Evolutionary conservation across 2,797 vertebrate species (phyloP).

Genomic region (Borostomias antarcticus): DNA sequence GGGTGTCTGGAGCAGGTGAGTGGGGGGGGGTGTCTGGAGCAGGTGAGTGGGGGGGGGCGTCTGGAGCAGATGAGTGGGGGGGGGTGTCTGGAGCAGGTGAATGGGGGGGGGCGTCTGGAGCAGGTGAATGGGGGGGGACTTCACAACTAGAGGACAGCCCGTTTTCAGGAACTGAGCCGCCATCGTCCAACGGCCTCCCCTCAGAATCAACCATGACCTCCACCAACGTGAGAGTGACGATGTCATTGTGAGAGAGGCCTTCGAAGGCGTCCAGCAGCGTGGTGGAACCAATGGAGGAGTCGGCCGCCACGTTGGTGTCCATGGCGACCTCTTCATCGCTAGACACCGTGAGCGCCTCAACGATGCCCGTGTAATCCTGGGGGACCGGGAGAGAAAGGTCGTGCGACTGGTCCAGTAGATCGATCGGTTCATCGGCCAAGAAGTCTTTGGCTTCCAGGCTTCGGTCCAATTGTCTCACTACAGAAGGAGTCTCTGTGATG

Average conservation of each 20-base stretch:
- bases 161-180: not conserved
- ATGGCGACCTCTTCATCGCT: conserved; percentile 15
- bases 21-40: too few species aligned
- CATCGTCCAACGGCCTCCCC: conserved; percentile 24
- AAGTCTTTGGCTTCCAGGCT: not conserved
- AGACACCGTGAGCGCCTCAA: conserved; percentile 39
- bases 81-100: too few species aligned
- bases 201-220: conserved; percentile 61
- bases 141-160: not conserved
- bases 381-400: conserved; percentile 37
- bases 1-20: too few species aligned
- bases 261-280: conserved; percentile 70
- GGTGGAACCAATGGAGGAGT: conserved; percentile 65
- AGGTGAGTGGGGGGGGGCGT: too few species aligned
- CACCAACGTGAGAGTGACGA: conserved; percentile 78
- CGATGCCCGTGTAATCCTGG: conserved; percentile 43
- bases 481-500: conserved; percentile 4
- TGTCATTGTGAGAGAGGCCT: conserved; percentile 67
- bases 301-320: conserved; percentile 1
- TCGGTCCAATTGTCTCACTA: not conserved
- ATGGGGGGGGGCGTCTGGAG: too few species aligned
- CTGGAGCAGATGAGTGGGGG: too few species aligned
- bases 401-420: not conserved
- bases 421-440: not conserved
- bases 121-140: too few species aligned